A percentile compares a stretch with the other conserved stretches of the same genome.
phyloP scores from a whole-genome alignment of 2,797 vertebrate species.

The Pangasius mekongensis region DNA sequence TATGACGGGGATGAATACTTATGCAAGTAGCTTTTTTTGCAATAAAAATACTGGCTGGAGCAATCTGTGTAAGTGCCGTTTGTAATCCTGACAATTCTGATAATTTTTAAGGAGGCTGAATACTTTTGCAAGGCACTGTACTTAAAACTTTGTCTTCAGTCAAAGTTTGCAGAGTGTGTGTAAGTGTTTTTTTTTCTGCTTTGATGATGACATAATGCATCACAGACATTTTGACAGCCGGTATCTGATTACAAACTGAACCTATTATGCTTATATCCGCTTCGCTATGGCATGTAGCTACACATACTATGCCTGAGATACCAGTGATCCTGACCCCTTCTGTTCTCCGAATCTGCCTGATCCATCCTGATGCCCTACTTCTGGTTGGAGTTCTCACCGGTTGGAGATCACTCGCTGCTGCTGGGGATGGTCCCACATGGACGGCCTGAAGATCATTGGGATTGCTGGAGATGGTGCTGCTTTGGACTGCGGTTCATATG shows the following conservation, averaged over 20 bases:
- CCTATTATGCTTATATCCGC: not conserved
- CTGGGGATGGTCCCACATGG: too few species aligned
- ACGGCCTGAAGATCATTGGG: too few species aligned
- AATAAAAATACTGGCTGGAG: not conserved
- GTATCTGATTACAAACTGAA: slow-evolving; percentile 5
- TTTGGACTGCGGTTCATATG: too few species aligned
- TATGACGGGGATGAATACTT: too few species aligned
- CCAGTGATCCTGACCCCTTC: too few species aligned
- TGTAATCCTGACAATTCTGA: not conserved
- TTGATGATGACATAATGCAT: not conserved
- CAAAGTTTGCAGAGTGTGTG: not conserved
- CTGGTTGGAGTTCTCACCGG: too few species aligned
- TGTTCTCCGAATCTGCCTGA: too few species aligned
- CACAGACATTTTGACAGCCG: not conserved
- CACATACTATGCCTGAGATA: too few species aligned
- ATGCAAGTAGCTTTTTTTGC: not conserved
- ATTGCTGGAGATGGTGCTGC: too few species aligned
- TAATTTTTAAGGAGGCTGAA: not conserved
- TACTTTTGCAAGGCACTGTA: not conserved
- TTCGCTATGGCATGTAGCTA: not conserved
- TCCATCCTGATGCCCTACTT: too few species aligned
- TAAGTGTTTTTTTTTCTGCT: not conserved
- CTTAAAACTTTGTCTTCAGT: not conserved
- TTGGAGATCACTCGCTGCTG: too few species aligned
- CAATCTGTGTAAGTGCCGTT: not conserved